Evolutionary conservation across 2,888 invertebrate genomes (phyloP), one percentile per base, ranked within the genome.

Genomic region (Portevinia maculata): DNA sequence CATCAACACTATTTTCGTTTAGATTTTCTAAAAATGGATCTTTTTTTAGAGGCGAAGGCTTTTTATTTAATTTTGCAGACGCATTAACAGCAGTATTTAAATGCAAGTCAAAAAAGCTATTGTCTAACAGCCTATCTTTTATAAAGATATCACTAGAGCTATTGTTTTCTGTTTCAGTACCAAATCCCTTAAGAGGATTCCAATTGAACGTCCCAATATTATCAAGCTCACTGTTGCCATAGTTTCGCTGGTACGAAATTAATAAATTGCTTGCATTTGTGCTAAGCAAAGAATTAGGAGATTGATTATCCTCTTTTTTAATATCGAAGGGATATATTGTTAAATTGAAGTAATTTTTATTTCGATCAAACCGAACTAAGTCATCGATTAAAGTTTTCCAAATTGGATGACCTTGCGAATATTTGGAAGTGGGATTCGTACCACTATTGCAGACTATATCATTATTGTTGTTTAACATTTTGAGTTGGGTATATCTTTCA

Each of bases 51-150:
- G 73, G 34, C 15, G 44, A 59, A 6, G 2, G 6, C 7, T 24
- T 62, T 24, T 46, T 55, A 13, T 6, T 4, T 17, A 28, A 44
- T 39, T 48, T 46, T 11, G 32, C 2, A 5, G 73, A 73, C n/a
- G 37, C 30, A 57, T 57, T 39, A 37, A 55, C 39, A 39, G 55
- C 59, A n/a, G 75, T 76, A 37, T 76, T 76, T 8, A 76, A 46
- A 46, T 76, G 59, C 44, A 76, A 60, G 28, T 76, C 75, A 46
- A 69, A 76, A 53, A 76, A 76, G 60, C 75, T 69, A 21, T 76
- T 76, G 30, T 69, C 75, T 37, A 76, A 53, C 32, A 24, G 13
- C 19, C 46, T 67, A 15, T 60, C 37, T 17, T 62, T 59, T 34
- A 34, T 13, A 44, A 34, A 44, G 13, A 73, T 13, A n/a, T 52